Percentiles rank a stretch among this genome's conserved stretches.
Evolutionary conservation across 2,888 invertebrate species (phyloP).

Genomic region (Ischnura elegans): DNA sequence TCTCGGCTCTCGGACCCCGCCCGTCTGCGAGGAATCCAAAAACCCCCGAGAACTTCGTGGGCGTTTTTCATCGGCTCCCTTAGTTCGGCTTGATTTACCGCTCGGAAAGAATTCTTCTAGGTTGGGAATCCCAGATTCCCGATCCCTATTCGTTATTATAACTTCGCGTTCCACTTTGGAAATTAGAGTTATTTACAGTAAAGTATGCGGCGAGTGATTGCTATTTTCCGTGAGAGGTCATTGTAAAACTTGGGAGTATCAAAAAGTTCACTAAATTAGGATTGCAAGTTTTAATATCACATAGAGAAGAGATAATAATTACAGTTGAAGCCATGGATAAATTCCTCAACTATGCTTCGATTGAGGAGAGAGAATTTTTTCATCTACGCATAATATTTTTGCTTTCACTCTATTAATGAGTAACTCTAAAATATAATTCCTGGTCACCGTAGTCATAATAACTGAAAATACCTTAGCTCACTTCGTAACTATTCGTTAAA

Average conservation of each 20-base stretch:
- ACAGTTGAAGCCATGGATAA: too few species aligned
- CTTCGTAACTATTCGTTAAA: too few species aligned
- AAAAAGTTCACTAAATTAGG: background rate
- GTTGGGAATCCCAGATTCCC: background rate
- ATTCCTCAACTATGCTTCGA: too few species aligned
- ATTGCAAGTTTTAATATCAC: too few species aligned
- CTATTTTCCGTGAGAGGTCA: background rate
- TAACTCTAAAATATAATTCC: too few species aligned
- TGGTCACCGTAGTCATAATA: too few species aligned
- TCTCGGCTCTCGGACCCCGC: background rate
- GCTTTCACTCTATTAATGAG: too few species aligned
- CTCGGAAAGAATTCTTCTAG: background rate
- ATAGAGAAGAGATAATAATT: too few species aligned
- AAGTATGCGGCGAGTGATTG: background rate
- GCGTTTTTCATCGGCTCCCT: slow-evolving; percentile 11
- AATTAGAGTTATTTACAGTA: background rate
- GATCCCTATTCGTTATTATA: too few species aligned
- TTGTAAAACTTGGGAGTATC: background rate
- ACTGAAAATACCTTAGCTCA: too few species aligned
- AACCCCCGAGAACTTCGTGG: background rate
- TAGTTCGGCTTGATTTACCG: background rate
- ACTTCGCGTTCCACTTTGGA: slow-evolving; percentile 2
- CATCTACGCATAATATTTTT: too few species aligned
- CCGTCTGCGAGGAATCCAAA: slow-evolving; percentile 24
- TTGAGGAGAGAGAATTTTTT: too few species aligned